Evolutionary conservation across 2,888 invertebrate genomes (phyloP).

Genomic region (Ochropleura leucogaster): DNA sequence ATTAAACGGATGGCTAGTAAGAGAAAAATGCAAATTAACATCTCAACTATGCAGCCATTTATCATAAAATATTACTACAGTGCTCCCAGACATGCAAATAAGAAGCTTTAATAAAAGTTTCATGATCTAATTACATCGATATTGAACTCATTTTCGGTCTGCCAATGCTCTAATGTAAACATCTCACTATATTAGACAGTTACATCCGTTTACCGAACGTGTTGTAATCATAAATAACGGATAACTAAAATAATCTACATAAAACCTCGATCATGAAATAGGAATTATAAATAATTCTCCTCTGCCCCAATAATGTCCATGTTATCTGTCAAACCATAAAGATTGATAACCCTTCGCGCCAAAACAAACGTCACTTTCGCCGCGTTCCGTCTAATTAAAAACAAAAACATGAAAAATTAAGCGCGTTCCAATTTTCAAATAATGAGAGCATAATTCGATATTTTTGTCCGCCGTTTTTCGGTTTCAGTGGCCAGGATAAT

Average conservation of each 20-base stretch:
- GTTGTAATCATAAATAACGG: slow-evolving; percentile 41
- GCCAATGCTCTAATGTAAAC: slow-evolving; percentile 45
- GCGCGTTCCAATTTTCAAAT: slow-evolving; percentile 72
- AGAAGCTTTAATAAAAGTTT: slow-evolving; percentile 26
- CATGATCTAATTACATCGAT: slow-evolving; percentile 34
- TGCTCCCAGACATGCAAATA: slow-evolving; percentile 16
- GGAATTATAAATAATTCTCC: slow-evolving; percentile 37
- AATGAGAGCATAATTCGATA: slow-evolving; percentile 75
- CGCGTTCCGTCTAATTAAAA: slow-evolving; percentile 55
- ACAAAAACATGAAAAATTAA: slow-evolving; percentile 61
- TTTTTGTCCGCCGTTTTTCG: slow-evolving; percentile 74
- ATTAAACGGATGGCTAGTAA: slow-evolving; percentile 9
- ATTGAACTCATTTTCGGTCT: slow-evolving; percentile 36
- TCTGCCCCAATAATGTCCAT: slow-evolving; percentile 33
- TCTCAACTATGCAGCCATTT: slow-evolving; percentile 24
- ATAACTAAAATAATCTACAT: slow-evolving; percentile 38
- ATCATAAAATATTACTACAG: slow-evolving; percentile 18
- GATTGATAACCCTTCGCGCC: slow-evolving; percentile 63
- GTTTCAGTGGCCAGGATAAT: slow-evolving; percentile 78
- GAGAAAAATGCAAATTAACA: slow-evolving; percentile 28
- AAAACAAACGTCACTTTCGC: slow-evolving; percentile 62
- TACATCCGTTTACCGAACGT: slow-evolving; percentile 40
- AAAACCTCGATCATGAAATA: slow-evolving; percentile 33
- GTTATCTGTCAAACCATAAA: slow-evolving; percentile 57
- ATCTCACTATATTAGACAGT: slow-evolving; percentile 40